Conservation (phyloP, 2,888 invertebrate species). For the Eretmocerus hayati region DNA sequence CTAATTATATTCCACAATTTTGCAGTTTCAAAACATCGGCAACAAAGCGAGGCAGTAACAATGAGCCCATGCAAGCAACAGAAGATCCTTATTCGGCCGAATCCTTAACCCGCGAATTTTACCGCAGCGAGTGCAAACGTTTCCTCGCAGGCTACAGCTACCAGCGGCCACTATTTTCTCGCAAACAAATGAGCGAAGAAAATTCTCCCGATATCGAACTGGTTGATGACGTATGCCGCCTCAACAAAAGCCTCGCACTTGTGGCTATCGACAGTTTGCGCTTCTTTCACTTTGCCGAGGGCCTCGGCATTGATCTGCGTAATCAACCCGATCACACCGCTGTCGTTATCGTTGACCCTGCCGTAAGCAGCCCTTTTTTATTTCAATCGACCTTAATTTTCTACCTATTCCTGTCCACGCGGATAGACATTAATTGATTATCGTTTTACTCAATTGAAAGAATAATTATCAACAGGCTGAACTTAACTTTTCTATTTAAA, state of each 20-base stretch:
- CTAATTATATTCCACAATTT: too few relatives aligned
- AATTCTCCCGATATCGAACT: slow-evolving; percentile 22
- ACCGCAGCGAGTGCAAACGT: slow-evolving; percentile 33
- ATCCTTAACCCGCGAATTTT: slow-evolving; percentile 45
- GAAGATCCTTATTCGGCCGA: slow-evolving; percentile 53
- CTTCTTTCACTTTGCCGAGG: slow-evolving; percentile 68
- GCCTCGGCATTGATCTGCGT: slow-evolving; percentile 63
- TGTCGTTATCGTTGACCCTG: slow-evolving; percentile 64
- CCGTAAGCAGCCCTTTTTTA: too few relatives aligned
- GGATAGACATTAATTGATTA: too few relatives aligned
- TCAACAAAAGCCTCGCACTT: slow-evolving; percentile 57
- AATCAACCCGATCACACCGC: slow-evolving; percentile 57
- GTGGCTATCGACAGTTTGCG: slow-evolving; percentile 67
- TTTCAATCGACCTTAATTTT: too few relatives aligned
- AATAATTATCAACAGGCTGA: too few relatives aligned
- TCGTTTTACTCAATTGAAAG: too few relatives aligned
- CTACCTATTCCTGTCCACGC: too few relatives aligned
- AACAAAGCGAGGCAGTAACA: too few relatives aligned
- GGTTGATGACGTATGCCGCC: slow-evolving; percentile 34
- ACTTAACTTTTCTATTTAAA: too few relatives aligned
- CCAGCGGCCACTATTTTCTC: slow-evolving; percentile 36
- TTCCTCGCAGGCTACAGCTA: slow-evolving; percentile 40
- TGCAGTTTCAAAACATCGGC: too few relatives aligned
- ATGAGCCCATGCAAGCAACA: too few relatives aligned
- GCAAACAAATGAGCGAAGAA: slow-evolving; percentile 34